These are phyloP conservation scores for Caenorhabditis sulstoni DNA, from an alignment of 2,888 invertebrate genomes.

Conservation along the genomic window DNA sequence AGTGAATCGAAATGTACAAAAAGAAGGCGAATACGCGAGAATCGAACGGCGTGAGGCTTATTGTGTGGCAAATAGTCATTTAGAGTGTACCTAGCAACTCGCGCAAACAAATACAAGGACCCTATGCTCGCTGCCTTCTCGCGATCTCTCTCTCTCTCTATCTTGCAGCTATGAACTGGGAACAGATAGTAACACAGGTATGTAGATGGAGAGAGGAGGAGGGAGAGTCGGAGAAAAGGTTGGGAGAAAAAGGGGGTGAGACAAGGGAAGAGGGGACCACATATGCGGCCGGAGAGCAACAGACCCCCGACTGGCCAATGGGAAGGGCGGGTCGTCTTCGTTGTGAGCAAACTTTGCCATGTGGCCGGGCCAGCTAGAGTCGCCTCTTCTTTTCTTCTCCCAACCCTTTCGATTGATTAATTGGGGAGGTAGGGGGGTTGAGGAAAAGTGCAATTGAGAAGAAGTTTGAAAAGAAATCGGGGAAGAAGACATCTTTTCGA, in stretches of 20 bases:
- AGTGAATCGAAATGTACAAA: constrained; percentile 22
- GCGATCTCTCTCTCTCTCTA: constrained; percentile 10
- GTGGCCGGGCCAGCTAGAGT: constrained; percentile 41
- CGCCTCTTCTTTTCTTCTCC: constrained; percentile 33
- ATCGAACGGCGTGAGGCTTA: constrained; percentile 49
- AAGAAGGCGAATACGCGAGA: constrained; percentile 36
- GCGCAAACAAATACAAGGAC: constrained; percentile 57
- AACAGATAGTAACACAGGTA: too few species aligned
- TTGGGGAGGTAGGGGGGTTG: constrained; percentile 27
- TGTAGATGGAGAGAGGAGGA: neutral
- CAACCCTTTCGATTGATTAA: constrained; percentile 54
- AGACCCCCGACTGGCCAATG: constrained; percentile 20
- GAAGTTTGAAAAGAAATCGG: neutral
- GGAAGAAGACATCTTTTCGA: neutral
- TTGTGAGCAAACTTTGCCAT: constrained; percentile 60
- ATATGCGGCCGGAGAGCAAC: constrained; percentile 50
- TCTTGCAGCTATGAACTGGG: neutral
- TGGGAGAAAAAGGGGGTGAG: neutral
- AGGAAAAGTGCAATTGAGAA: constrained; percentile 42
- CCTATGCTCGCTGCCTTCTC: constrained; percentile 12
- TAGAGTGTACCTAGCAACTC: constrained; percentile 61
- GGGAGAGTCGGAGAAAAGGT: constrained; percentile 10
- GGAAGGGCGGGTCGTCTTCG: constrained; percentile 46
- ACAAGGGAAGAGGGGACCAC: constrained; percentile 36
- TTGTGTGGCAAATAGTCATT: constrained; percentile 64